phyloP scores from a whole-genome alignment of 1,140 invertebrate species.

The Parasteatoda tepidariorum region DNA sequence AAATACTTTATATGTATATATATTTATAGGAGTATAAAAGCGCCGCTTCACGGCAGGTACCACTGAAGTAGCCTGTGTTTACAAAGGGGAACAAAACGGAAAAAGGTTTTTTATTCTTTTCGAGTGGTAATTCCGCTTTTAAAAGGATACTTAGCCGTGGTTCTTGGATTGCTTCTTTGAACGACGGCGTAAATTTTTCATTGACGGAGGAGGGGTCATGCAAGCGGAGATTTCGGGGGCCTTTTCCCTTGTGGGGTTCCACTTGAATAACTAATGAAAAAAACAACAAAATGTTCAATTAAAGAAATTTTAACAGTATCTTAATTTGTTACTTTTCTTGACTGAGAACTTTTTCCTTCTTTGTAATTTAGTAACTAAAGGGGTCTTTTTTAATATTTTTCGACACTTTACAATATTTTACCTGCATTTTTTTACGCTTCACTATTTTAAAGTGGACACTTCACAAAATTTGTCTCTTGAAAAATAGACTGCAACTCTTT shows the following conservation, averaged over 20 bases:
- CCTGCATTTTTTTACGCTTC: no score
- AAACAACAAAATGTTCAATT: neutral
- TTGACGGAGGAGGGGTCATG: neutral
- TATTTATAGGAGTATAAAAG: conserved; percentile 14
- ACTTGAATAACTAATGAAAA: neutral
- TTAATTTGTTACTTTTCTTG: no score
- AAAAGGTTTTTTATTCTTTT: neutral
- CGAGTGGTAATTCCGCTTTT: conserved; percentile 50
- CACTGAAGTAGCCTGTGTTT: conserved; percentile 18
- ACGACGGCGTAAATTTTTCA: conserved; percentile 27
- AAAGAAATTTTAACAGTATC: no score
- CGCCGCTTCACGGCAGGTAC: conserved; percentile 13
- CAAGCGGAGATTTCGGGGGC: neutral
- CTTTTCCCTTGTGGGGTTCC: neutral
- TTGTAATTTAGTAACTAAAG: no score
- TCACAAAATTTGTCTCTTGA: no score
- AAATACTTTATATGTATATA: conserved; percentile 26
- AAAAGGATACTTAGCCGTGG: conserved; percentile 44
- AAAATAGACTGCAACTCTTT: no score
- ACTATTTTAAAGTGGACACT: no score
- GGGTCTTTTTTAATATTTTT: no score
- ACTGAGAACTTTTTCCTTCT: no score
- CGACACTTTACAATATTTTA: no score
- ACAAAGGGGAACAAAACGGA: conserved; percentile 41
- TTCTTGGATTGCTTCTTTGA: conserved; percentile 16